Conservation (phyloP, 2,888 invertebrate genomes). For the Galeruca laticollis region DNA sequence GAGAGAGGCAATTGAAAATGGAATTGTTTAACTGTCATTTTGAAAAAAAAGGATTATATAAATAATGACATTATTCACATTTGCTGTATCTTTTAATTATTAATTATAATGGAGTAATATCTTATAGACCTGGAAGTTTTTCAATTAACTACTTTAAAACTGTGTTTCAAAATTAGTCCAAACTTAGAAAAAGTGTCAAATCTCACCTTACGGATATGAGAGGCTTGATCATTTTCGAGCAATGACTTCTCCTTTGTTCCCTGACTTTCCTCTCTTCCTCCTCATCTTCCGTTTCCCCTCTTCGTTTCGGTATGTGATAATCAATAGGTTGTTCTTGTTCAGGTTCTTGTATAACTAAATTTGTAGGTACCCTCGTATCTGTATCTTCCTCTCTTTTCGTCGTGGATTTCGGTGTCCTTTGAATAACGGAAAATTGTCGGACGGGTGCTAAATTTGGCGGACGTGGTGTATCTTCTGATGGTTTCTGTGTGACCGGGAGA, state of each 20-base stretch:
- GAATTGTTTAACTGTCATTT: too few relatives aligned
- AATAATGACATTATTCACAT: too few relatives aligned
- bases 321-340: constrained; percentile 85
- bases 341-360: constrained; percentile 55
- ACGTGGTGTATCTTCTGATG: constrained; percentile 67
- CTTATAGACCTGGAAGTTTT: too few relatives aligned
- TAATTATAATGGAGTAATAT: too few relatives aligned
- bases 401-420: constrained; percentile 73
- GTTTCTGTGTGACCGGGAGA: constrained; percentile 72
- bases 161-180: too few relatives aligned
- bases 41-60: too few relatives aligned
- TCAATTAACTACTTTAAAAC: too few relatives aligned
- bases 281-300: constrained; percentile 77
- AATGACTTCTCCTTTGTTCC: constrained; percentile 77
- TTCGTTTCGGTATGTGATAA: constrained; percentile 87
- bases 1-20: too few relatives aligned
- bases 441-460: constrained; percentile 62
- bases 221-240: constrained; percentile 76
- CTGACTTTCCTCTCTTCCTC: constrained; percentile 77
- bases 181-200: too few relatives aligned
- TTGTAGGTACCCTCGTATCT: constrained; percentile 56
- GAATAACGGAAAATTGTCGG: constrained; percentile 63
- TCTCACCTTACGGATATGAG: constrained; percentile 69
- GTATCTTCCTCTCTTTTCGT: constrained; percentile 61
- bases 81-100: too few relatives aligned